Percentiles rank a stretch among this genome's conserved stretches.
phyloP scores from a whole-genome alignment of 1,140 invertebrate genomes.

The Halyomorpha halys region DNA sequence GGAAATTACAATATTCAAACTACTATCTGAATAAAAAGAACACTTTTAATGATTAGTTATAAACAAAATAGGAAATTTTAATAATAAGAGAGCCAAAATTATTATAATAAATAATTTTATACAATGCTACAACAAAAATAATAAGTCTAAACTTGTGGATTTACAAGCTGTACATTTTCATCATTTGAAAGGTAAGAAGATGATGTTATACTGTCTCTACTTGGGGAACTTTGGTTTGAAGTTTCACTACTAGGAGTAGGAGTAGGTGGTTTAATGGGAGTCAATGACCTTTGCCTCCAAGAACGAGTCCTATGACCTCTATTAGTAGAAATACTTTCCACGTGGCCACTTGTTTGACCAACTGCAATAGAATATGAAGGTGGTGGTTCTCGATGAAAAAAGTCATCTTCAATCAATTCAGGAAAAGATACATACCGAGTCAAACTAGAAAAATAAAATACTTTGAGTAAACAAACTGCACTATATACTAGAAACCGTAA shows the following conservation, averaged over 20 bases:
- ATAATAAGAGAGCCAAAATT: too few relatives aligned
- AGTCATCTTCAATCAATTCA: conserved; percentile 31
- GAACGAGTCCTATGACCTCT: conserved; percentile 2
- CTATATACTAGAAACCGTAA: not conserved
- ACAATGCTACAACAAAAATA: too few relatives aligned
- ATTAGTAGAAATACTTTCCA: not conserved
- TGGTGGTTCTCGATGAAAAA: conserved; percentile 32
- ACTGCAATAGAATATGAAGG: conserved; percentile 33
- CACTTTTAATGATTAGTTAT: too few relatives aligned
- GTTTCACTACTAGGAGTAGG: conserved; percentile 26
- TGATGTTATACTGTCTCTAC: conserved; percentile 30
- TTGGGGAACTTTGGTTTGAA: conserved; percentile 28
- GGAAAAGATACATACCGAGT: conserved; percentile 28
- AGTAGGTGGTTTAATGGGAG: conserved; percentile 24
- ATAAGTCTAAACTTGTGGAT: conserved; percentile 20
- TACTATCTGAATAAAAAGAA: too few relatives aligned
- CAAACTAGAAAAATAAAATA: conserved; percentile 21
- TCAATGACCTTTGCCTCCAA: not conserved
- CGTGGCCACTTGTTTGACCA: conserved; percentile 17
- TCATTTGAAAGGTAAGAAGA: conserved; percentile 30
- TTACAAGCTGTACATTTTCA: conserved; percentile 23
- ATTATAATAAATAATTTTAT: too few relatives aligned
- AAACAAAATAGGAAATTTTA: too few relatives aligned
- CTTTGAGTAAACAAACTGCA: not conserved
- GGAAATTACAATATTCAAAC: too few relatives aligned